A percentile compares a stretch with the other conserved stretches of the same genome.
Conservation (phyloP, 2,113 vertebrate genomes). For the Aphyosemion australe region DNA sequence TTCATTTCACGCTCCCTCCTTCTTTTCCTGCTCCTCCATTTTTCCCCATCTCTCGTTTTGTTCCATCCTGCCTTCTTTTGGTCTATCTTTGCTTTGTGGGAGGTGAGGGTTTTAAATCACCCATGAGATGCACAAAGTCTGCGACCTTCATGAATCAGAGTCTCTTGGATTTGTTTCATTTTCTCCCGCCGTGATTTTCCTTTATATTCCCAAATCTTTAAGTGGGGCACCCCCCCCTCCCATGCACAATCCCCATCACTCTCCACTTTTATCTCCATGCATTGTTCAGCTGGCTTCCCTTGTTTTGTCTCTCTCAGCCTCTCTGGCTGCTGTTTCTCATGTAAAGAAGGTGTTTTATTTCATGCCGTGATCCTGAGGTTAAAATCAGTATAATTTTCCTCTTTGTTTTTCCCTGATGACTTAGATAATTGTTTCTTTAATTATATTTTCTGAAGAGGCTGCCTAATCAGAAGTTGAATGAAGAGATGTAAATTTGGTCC, state of each 20-base stretch:
- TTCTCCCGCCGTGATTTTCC: conserved; percentile 38
- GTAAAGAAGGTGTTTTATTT: conserved; percentile 37
- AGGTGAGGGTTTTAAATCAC: conserved; percentile 65
- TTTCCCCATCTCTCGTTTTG: background rate
- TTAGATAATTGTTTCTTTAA: background rate
- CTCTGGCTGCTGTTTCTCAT: conserved; percentile 35
- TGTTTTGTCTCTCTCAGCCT: conserved; percentile 33
- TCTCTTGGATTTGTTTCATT: conserved; percentile 42
- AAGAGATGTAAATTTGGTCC: conserved; percentile 32
- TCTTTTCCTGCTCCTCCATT: conserved; percentile 10
- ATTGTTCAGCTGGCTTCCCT: conserved; percentile 43
- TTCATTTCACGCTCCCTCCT: conserved; percentile 18
- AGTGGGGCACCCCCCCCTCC: conserved; percentile 43
- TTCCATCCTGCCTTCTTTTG: conserved; percentile 17
- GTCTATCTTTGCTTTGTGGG: conserved; percentile 38
- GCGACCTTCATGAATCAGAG: conserved; percentile 68
- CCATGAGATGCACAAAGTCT: conserved; percentile 63
- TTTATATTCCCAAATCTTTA: conserved; percentile 54
- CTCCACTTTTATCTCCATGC: conserved; percentile 6
- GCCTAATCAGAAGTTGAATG: conserved; percentile 24
- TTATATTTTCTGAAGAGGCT: conserved; percentile 24
- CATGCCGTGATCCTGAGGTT: background rate
- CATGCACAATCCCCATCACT: background rate
- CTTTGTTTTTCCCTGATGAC: conserved; percentile 4
- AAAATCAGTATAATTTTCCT: conserved; percentile 14